Conservation (phyloP, 1,140 invertebrate species). For the Lasioglossum albipes region DNA sequence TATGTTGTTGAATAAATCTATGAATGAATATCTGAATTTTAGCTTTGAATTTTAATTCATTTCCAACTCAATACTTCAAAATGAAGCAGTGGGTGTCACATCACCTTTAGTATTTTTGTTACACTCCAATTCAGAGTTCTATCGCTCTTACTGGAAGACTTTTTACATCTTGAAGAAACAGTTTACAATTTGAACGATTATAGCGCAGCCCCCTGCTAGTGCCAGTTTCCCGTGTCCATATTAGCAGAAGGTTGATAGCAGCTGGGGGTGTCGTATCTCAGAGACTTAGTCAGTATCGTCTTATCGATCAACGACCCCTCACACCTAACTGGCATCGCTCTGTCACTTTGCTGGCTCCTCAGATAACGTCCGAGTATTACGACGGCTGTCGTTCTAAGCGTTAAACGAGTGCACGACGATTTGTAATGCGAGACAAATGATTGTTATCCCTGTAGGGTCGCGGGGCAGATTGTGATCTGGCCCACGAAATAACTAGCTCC, state of each 20-base stretch:
- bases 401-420: slow-evolving; percentile 57
- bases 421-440: slow-evolving; percentile 60
- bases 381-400: slow-evolving; percentile 53
- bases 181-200: too few species aligned
- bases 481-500: background rate
- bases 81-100: too few species aligned
- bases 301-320: slow-evolving; percentile 53
- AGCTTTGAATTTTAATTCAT: too few species aligned
- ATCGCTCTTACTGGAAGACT: too few species aligned
- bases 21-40: too few species aligned
- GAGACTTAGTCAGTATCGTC: slow-evolving; percentile 31
- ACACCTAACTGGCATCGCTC: slow-evolving; percentile 32
- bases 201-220: background rate
- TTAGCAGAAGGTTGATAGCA: background rate
- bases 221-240: background rate
- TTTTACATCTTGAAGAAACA: too few species aligned
- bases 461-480: slow-evolving; percentile 13
- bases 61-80: too few species aligned
- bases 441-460: slow-evolving; percentile 14
- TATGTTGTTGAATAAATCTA: too few species aligned
- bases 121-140: too few species aligned
- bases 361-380: slow-evolving; percentile 54
- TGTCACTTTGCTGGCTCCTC: slow-evolving; percentile 38
- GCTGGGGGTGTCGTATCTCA: slow-evolving; percentile 38
- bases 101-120: too few species aligned